Evolutionary conservation across 2,797 vertebrate genomes (phyloP).

Genomic region (Parauchenoglanis punctatus): DNA sequence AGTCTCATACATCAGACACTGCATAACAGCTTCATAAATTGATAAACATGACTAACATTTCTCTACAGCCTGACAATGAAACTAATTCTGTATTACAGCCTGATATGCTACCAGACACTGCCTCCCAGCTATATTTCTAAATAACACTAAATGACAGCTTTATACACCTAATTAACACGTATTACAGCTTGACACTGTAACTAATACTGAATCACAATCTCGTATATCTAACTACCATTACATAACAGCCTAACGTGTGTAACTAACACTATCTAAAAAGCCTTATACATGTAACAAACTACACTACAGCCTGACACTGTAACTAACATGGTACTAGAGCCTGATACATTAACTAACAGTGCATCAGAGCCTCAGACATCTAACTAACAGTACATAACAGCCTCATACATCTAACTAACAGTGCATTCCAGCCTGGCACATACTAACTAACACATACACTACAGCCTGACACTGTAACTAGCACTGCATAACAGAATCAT

Average conservation of each 20-base stretch:
- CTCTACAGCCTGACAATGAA: neutral
- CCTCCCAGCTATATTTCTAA: neutral
- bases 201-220: neutral
- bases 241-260: accelerated
- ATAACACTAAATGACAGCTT: neutral
- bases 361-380: neutral
- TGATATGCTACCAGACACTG: neutral
- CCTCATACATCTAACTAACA: neutral
- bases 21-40: neutral
- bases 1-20: neutral
- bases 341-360: neutral
- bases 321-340: neutral
- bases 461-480: neutral
- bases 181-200: neutral
- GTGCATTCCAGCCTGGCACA: neutral
- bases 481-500: neutral
- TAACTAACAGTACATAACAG: neutral
- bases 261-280: too few species aligned
- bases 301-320: neutral
- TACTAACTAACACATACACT: neutral
- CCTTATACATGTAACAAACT: neutral
- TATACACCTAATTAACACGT: neutral
- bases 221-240: neutral
- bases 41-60: neutral
- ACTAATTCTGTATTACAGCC: neutral